These are phyloP conservation scores for Engystomops pustulosus DNA, from an alignment of 2,113 vertebrate species.

Conservation along the genomic window DNA sequence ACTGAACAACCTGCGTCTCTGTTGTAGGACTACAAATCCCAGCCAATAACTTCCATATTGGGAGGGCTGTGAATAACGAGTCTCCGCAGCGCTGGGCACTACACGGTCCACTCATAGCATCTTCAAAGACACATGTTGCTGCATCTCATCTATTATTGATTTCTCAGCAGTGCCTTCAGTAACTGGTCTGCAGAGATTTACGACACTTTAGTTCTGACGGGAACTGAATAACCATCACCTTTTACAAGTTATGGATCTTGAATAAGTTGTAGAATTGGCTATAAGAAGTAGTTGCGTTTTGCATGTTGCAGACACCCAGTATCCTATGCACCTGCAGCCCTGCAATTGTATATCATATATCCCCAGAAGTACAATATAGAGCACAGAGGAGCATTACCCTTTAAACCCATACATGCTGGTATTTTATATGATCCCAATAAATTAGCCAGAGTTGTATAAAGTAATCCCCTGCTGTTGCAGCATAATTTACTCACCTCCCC, in stretches of 20 bases:
- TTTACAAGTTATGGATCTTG: background rate
- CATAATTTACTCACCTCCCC: slow-evolving; percentile 23
- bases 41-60: too few relatives aligned
- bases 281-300: background rate
- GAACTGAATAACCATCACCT: background rate
- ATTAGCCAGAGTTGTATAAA: background rate
- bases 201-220: background rate
- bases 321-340: background rate
- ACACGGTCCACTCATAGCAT: background rate
- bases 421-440: background rate
- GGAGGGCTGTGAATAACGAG: too few relatives aligned
- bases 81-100: too few relatives aligned
- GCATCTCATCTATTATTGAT: slow-evolving; percentile 21
- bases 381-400: too few relatives aligned
- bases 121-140: slow-evolving; percentile 27
- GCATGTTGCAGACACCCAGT: background rate
- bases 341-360: background rate
- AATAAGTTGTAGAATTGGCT: background rate
- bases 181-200: background rate
- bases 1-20: background rate
- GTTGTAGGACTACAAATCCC: background rate
- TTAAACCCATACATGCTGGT: background rate
- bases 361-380: background rate
- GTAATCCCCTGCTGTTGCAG: background rate
- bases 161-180: background rate